These are phyloP conservation scores for Lasioglossum calceatum DNA, from an alignment of 2,888 invertebrate species.

Conservation along the genomic window DNA sequence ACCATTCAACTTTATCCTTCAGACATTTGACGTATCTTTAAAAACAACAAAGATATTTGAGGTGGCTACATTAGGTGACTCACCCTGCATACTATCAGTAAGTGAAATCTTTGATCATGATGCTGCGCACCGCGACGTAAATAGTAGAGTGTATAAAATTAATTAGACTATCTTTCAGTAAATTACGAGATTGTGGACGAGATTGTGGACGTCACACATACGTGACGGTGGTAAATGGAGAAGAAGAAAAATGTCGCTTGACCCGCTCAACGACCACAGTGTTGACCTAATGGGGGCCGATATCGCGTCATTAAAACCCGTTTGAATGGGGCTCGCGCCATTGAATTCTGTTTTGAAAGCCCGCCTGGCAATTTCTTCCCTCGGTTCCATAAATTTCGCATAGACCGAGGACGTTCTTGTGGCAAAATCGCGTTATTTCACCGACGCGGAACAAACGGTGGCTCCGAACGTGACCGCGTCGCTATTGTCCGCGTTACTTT, in stretches of 20 bases:
- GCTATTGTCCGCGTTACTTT: constrained; percentile 31
- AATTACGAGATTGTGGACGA: not conserved
- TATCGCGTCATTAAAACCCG: not conserved
- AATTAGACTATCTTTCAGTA: not conserved
- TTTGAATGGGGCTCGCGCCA: not conserved
- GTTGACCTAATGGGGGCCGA: not conserved
- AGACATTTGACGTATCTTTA: too few species aligned
- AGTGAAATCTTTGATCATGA: too few species aligned
- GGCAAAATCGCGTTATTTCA: not conserved
- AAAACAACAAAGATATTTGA: too few species aligned
- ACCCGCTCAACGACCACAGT: not conserved
- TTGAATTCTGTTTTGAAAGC: not conserved
- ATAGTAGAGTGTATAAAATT: not conserved
- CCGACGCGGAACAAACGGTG: not conserved
- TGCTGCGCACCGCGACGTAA: too few species aligned
- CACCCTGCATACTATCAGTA: too few species aligned
- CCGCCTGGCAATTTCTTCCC: not conserved
- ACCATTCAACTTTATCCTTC: too few species aligned
- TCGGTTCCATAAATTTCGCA: not conserved
- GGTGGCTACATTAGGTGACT: too few species aligned
- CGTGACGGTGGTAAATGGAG: too few species aligned
- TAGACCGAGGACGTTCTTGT: not conserved
- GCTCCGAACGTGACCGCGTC: not conserved
- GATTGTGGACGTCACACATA: not conserved
- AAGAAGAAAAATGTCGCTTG: not conserved